phyloP scores from a whole-genome alignment of 2,797 vertebrate genomes.

The Poeciliopsis turneri region DNA sequence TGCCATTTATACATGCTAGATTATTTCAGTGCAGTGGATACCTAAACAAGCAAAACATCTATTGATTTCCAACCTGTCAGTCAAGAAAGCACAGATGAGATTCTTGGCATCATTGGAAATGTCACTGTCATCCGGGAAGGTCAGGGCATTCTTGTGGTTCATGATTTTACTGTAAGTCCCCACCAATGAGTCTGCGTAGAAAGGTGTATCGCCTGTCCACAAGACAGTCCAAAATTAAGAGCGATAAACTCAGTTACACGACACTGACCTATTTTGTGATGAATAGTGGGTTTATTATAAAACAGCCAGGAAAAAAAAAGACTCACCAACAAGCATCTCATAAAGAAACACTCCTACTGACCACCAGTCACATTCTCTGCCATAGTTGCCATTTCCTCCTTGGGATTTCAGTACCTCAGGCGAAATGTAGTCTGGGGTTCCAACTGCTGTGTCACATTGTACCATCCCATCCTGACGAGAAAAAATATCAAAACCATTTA shows the following conservation, averaged over 20 bases:
- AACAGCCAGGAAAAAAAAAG: background rate
- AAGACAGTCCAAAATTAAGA: slow-evolving; percentile 10
- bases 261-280: slow-evolving; percentile 9
- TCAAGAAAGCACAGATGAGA: slow-evolving; percentile 97
- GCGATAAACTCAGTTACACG: background rate
- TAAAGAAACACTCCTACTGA: slow-evolving; percentile 98
- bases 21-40: slow-evolving; percentile 23
- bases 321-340: slow-evolving; percentile 99
- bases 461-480: slow-evolving; percentile 93
- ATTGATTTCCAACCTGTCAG: slow-evolving; percentile 87
- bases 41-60: slow-evolving; percentile 12
- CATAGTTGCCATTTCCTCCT: slow-evolving; percentile 97
- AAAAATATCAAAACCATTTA: background rate
- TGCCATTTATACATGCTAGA: background rate
- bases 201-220: slow-evolving; percentile 92
- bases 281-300: background rate
- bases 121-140: slow-evolving; percentile 95
- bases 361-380: slow-evolving; percentile 99
- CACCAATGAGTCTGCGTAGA: slow-evolving; percentile 98
- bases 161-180: slow-evolving; percentile 99
- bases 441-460: slow-evolving; percentile 98
- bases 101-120: slow-evolving; percentile 99
- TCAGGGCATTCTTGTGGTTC: slow-evolving; percentile 98
- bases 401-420: slow-evolving; percentile 98
- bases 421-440: slow-evolving; percentile 98